A percentile compares a stretch with the other conserved stretches of the same genome.
Evolutionary conservation across 1,140 invertebrate species (phyloP).

Genomic region (Danaus melanippus): DNA sequence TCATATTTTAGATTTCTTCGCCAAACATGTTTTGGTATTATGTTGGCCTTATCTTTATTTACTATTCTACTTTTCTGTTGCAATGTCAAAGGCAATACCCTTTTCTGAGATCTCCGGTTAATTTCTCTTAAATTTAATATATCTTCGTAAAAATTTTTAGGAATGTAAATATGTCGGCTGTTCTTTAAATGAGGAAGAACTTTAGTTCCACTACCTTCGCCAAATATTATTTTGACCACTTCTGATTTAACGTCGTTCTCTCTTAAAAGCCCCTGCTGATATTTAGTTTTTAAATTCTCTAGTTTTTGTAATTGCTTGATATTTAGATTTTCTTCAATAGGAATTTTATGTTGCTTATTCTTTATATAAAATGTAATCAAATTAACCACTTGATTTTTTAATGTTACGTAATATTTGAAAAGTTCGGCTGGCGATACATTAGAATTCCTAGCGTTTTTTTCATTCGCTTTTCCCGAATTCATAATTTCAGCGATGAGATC

Average conservation of each 20-base stretch:
- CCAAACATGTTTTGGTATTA: slow-evolving; percentile 17
- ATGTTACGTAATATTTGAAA: slow-evolving; percentile 9
- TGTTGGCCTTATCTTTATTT: slow-evolving; percentile 18
- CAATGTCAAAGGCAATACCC: slow-evolving; percentile 27
- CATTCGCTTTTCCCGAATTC: too few relatives aligned
- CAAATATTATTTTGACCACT: slow-evolving; percentile 24
- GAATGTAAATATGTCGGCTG: slow-evolving; percentile 28
- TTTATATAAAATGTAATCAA: slow-evolving; percentile 9
- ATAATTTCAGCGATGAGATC: too few relatives aligned
- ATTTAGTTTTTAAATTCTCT: slow-evolving; percentile 8
- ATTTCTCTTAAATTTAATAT: slow-evolving; percentile 11
- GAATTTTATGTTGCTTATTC: slow-evolving; percentile 6
- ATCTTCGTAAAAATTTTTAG: slow-evolving; percentile 22
- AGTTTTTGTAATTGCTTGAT: slow-evolving; percentile 12
- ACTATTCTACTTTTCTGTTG: slow-evolving; percentile 25
- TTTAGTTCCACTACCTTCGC: slow-evolving; percentile 16
- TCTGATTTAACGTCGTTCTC: slow-evolving; percentile 8
- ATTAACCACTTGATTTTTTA: slow-evolving; percentile 11
- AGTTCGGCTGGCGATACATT: slow-evolving; percentile 15
- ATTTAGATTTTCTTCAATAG: slow-evolving; percentile 6
- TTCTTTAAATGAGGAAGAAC: slow-evolving; percentile 23
- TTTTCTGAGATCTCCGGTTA: slow-evolving; percentile 6
- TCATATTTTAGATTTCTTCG: slow-evolving; percentile 21
- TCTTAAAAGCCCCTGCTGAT: background rate
- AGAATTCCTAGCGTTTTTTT: too few relatives aligned